Evolutionary conservation across 2,888 invertebrate species (phyloP), one percentile per base, ranked within the genome.

Genomic region (Alsophila aescularia): DNA sequence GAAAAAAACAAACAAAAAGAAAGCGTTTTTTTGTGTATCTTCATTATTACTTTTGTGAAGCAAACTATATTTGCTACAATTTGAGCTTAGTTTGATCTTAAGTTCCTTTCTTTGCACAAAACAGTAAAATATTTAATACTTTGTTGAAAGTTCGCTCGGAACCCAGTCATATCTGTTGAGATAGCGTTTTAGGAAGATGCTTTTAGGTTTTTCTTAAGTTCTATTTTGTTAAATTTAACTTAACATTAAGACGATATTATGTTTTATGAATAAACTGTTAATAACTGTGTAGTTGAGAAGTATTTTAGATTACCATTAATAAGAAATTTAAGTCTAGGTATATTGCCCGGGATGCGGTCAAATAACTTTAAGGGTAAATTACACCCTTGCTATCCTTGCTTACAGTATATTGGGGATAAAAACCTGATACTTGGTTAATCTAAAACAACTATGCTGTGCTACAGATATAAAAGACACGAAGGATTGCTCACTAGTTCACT

Each of bases 51-150:
- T n/a, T n/a, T n/a, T n/a, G n/a, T n/a, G n/a, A n/a, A n/a, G n/a
- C n/a, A n/a, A n/a, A n/a, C n/a, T n/a, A n/a, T n/a, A n/a, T n/a
- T n/a, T n/a, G n/a, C n/a, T n/a, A n/a, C n/a, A n/a, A n/a, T n/a
- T n/a, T n/a, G n/a, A n/a, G n/a, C n/a, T n/a, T n/a, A n/a, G n/a
- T n/a, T n/a, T n/a, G n/a, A 67, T 66, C 63, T 72, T 64, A 67
- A 72, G 60, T 65, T 66, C 52, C 55, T 63, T 58, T 40, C 55
- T 62, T 61, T 57, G 60, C 52, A 48, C 54, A 63, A 59, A 56
- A 60, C 59, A 65, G 57, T 61, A 66, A 67, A 65, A 69, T 69
- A 72, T 72, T 68, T 64, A 63, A 64, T 64, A 63, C 61, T 65
- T 67, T 66, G 56, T 64, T 45, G 53, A 52, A 64, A 66, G 56